These are phyloP conservation scores for Drosophila imparisetae DNA, from an alignment of 2,888 invertebrate genomes.

Conservation along the genomic window DNA sequence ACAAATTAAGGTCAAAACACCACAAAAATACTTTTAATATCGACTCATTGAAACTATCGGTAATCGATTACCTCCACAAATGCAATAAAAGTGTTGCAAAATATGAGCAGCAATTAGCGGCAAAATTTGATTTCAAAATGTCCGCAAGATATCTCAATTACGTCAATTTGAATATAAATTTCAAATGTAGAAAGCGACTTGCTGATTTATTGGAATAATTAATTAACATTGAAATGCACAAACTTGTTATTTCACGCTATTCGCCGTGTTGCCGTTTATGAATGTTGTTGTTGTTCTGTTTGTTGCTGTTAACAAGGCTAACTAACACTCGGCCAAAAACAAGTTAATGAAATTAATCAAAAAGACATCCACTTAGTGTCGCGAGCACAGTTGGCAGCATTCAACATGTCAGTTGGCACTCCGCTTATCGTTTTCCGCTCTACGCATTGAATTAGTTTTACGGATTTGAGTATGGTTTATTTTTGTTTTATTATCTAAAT, in stretches of 20 bases:
- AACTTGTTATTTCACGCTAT: conserved; percentile 34
- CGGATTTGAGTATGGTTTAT: conserved; percentile 43
- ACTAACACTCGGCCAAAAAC: conserved; percentile 56
- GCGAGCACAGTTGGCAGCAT: conserved; percentile 41
- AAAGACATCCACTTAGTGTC: conserved; percentile 40
- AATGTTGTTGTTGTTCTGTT: conserved; percentile 16
- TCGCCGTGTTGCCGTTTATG: background rate
- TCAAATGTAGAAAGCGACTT: background rate
- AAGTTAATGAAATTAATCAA: conserved; percentile 72
- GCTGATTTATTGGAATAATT: conserved; percentile 1
- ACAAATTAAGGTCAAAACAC: conserved; percentile 11
- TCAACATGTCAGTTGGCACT: conserved; percentile 45
- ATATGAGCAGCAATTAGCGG: conserved; percentile 3
- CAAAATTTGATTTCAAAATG: conserved; percentile 11
- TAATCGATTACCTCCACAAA: conserved; percentile 9
- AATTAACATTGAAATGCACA: conserved; percentile 10
- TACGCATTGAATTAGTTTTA: conserved; percentile 54
- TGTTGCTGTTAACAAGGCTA: conserved; percentile 62
- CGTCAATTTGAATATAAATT: background rate
- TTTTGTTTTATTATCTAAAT: conserved; percentile 64
- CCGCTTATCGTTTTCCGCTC: background rate
- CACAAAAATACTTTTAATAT: background rate
- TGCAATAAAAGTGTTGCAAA: conserved; percentile 11
- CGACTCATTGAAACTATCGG: background rate
- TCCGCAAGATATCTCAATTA: background rate